Evolutionary conservation across 2,888 invertebrate genomes (phyloP).

Genomic region (Caenorhabditis drosophilae): DNA sequence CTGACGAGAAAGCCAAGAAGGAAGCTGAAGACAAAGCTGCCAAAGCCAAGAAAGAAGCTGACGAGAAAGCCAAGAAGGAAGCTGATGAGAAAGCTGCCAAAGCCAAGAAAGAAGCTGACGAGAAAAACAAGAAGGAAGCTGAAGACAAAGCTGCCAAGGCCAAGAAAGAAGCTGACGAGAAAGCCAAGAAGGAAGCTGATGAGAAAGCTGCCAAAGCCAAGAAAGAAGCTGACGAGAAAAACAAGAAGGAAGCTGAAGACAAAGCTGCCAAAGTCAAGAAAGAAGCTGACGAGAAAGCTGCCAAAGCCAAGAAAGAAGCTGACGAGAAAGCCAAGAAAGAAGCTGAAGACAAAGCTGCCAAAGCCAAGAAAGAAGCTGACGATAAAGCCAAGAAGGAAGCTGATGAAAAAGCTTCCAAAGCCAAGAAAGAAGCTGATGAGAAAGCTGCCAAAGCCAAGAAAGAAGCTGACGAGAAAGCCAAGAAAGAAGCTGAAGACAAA

Average conservation of each 20-base stretch:
- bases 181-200: too few species aligned
- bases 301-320: background rate
- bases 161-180: too few species aligned
- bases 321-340: slow-evolving; percentile 1
- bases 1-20: background rate
- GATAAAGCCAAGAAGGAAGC: slow-evolving; percentile 2
- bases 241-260: background rate
- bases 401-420: background rate
- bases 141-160: background rate
- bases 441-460: slow-evolving; percentile 11
- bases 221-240: too few species aligned
- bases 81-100: background rate
- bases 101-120: background rate
- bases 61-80: background rate
- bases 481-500: too few species aligned
- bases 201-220: too few species aligned
- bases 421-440: background rate
- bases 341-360: background rate
- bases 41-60: background rate
- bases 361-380: slow-evolving; percentile 6
- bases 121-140: background rate
- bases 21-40: too few species aligned
- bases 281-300: background rate
- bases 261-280: background rate
- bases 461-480: too few species aligned